These are phyloP conservation scores for Eueides isabella DNA, from an alignment of 1,140 invertebrate species.

Conservation along the genomic window DNA sequence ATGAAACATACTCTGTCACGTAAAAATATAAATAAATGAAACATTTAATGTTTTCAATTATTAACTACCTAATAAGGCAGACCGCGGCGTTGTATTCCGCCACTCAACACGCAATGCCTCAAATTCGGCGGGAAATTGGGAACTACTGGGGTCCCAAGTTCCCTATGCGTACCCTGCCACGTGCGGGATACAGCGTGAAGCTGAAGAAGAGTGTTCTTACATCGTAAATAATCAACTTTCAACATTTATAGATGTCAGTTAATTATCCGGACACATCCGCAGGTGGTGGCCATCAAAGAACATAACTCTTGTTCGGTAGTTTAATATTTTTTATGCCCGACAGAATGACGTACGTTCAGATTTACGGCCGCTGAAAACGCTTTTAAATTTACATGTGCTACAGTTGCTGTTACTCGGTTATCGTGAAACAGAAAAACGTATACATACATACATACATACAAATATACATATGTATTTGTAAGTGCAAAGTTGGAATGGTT, in stretches of 20 bases:
- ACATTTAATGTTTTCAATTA: too few species aligned
- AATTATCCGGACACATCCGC: background rate
- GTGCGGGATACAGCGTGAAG: too few species aligned
- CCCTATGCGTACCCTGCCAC: too few species aligned
- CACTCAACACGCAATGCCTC: too few species aligned
- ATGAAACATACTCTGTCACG: too few species aligned
- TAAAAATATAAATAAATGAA: too few species aligned
- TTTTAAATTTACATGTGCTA: background rate
- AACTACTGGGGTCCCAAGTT: too few species aligned
- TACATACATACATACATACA: background rate
- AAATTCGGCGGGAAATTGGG: too few species aligned
- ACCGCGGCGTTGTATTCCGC: too few species aligned
- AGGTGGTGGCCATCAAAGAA: background rate
- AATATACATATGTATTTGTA: background rate
- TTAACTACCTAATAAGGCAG: too few species aligned
- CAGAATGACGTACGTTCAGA: constrained; percentile 7
- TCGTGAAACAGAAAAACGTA: background rate
- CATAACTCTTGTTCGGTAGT: constrained; percentile 1
- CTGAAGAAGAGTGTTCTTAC: background rate
- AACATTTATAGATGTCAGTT: background rate
- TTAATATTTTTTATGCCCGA: background rate
- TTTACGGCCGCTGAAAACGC: constrained; percentile 5
- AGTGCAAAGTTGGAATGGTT: background rate
- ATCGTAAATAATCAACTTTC: background rate
- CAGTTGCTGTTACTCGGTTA: background rate